Percentiles rank a stretch among this genome's conserved stretches.
Evolutionary conservation across 2,113 vertebrate genomes (phyloP).

Genomic region (Laticauda colubrina): DNA sequence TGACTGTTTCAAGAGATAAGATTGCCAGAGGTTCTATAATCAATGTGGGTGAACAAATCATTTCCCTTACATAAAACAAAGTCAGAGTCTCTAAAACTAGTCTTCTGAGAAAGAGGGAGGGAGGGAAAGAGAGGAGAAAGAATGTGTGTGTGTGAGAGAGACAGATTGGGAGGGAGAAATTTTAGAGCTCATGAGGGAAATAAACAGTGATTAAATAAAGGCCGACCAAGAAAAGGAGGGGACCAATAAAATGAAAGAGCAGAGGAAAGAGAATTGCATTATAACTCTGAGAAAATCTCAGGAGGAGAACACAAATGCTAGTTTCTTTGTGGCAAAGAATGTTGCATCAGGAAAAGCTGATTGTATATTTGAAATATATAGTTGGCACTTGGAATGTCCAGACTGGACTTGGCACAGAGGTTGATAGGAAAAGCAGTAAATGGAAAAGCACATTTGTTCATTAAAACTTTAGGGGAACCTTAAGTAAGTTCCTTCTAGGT

Average conservation of each 20-base stretch:
- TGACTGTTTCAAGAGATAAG: background rate
- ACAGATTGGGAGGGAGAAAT: background rate
- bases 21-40: constrained; percentile 20
- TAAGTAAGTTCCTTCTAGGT: background rate
- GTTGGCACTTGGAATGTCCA: background rate
- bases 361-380: background rate
- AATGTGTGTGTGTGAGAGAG: background rate
- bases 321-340: constrained; percentile 2
- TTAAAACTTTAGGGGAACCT: background rate
- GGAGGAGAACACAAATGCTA: background rate
- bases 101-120: constrained; percentile 11
- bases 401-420: background rate
- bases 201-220: constrained; percentile 15
- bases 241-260: constrained; percentile 16
- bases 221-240: background rate
- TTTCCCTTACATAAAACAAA: constrained; percentile 34
- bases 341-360: background rate
- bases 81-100: background rate
- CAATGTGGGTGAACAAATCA: constrained; percentile 22
- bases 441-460: background rate
- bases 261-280: background rate
- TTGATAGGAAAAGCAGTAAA: background rate
- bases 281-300: background rate
- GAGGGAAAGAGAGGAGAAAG: background rate
- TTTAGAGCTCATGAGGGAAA: constrained; percentile 33